These are phyloP conservation scores for Euthynnus affinis DNA, from an alignment of 2,797 vertebrate species.

Conservation along the genomic window DNA sequence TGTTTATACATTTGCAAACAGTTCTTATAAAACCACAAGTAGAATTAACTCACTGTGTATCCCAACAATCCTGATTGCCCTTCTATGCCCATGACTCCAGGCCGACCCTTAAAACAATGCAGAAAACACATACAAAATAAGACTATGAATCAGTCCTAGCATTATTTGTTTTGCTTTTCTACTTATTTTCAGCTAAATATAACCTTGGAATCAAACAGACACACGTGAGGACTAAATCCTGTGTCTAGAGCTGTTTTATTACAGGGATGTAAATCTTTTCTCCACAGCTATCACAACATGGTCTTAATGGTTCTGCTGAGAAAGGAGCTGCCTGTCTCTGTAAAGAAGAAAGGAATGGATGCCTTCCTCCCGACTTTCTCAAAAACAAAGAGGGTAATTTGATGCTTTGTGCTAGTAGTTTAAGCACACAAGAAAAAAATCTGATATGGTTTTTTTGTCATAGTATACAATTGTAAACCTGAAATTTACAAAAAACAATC, in stretches of 20 bases:
- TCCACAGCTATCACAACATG: constrained; percentile 48
- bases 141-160: background rate
- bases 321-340: background rate
- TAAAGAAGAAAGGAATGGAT: constrained; percentile 18
- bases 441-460: background rate
- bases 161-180: constrained; percentile 42
- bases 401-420: constrained; percentile 21
- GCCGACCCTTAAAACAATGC: constrained; percentile 87
- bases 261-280: constrained; percentile 47
- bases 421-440: background rate
- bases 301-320: constrained; percentile 18
- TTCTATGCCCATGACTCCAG: constrained; percentile 90
- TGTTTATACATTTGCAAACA: background rate
- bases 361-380: constrained; percentile 5
- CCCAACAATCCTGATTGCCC: constrained; percentile 93
- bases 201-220: constrained; percentile 31
- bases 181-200: constrained; percentile 50
- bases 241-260: constrained; percentile 27
- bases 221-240: constrained; percentile 7
- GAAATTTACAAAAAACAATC: background rate
- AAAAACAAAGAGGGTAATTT: background rate
- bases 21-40: background rate
- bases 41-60: constrained; percentile 88
- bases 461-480: background rate
- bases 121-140: constrained; percentile 57